Conservation (phyloP, 1,140 invertebrate species). For the Thrips palmi region DNA sequence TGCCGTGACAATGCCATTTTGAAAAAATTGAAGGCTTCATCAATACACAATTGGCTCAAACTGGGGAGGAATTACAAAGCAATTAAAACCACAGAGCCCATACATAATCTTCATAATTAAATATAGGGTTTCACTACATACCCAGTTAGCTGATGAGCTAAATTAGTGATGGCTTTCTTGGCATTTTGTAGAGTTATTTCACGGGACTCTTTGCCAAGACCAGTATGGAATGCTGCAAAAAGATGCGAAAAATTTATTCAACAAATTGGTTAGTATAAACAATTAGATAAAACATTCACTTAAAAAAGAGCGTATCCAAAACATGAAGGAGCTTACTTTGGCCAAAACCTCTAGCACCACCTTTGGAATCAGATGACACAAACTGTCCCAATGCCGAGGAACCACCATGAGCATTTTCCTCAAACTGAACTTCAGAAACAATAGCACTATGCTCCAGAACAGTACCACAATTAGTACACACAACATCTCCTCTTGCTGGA, state of each 20-base stretch:
- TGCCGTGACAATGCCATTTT: constrained; percentile 82
- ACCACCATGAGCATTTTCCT: constrained; percentile 78
- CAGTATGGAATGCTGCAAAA: constrained; percentile 52
- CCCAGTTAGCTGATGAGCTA: constrained; percentile 62
- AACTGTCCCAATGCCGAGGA: constrained; percentile 80
- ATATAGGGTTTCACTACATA: constrained; percentile 21
- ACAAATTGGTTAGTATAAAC: constrained; percentile 2
- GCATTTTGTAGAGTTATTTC: constrained; percentile 80
- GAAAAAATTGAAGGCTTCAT: constrained; percentile 89
- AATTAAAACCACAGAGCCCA: constrained; percentile 3
- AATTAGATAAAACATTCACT: neutral
- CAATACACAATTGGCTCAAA: constrained; percentile 78
- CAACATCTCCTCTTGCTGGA: constrained; percentile 78
- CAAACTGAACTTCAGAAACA: constrained; percentile 89
- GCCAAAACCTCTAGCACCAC: constrained; percentile 57
- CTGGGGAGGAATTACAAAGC: constrained; percentile 20
- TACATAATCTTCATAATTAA: neutral
- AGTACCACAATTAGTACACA: constrained; percentile 89
- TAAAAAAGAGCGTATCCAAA: neutral
- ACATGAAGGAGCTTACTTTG: constrained; percentile 27
- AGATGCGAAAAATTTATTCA: constrained; percentile 13
- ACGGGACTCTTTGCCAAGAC: constrained; percentile 68
- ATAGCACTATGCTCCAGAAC: constrained; percentile 93
- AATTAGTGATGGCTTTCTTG: constrained; percentile 54
- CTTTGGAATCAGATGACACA: constrained; percentile 72